Base-by-base conservation (phyloP, 2,113 vertebrate species). In the Emydura subglobosa region DNA sequence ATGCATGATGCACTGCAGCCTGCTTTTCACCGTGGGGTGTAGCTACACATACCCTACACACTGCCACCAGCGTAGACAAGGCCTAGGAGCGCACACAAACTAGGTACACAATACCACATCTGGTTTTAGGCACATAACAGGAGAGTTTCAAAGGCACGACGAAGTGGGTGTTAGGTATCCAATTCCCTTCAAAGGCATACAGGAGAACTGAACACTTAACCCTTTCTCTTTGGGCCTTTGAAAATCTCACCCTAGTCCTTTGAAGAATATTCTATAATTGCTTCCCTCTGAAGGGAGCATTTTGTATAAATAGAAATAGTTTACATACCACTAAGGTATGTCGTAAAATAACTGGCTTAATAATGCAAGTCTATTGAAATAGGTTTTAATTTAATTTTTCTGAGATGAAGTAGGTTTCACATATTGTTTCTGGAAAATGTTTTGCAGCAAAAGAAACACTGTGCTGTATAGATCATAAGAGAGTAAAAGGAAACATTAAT, bases 71-170 rank as follows among this genome's bases (percentile, higher is more conserved):
- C n/a, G 16, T n/a, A 39, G n/a, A 68, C 34, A 68, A 68, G 34
- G 34, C 95, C 95, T 95, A 95, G 8, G 95, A 96, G 96, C 95
- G 47, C 96, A 95, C 96, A 94, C 93, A 96, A 95, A 97, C 96
- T 95, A 96, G 93, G 93, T 90, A 88, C 90, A 92, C 65, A 91
- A 93, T 95, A 7, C 3, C 95, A 92, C 92, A 91, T 87, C 82
- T 80, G 93, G 91, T 93, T 88, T 89, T 87, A 96, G 88, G 92
- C 95, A 95, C 49, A 81, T 11, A 39, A 81, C n/a, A 90, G 91
- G 81, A 94, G 47, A 94, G 42, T 93, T 95, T 97, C 96, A 97
- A 95, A 97, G 95, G 74, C 44, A 2, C 47, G 82, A 2, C 47
- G 82, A 89, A 95, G 44, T 24, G 89, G 88, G 89, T 79, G 82